phyloP scores from a whole-genome alignment of 2,113 vertebrate species.

The Tinamus guttatus region DNA sequence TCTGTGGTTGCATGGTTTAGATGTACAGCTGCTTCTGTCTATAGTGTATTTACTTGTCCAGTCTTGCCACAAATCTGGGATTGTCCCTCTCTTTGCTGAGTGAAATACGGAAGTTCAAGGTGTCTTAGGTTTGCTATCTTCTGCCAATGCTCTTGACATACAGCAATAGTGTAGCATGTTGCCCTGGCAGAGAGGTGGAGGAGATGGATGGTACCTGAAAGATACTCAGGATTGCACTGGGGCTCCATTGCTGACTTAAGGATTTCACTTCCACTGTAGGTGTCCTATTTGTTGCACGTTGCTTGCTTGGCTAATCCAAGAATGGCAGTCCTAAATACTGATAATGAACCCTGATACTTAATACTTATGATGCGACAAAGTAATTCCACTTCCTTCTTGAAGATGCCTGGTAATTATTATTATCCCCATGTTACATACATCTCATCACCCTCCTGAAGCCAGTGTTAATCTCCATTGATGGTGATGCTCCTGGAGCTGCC shows the following conservation, averaged over 20 bases:
- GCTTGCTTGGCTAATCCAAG: constrained; percentile 23
- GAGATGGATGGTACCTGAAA: constrained; percentile 2
- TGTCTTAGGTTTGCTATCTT: neutral
- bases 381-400: constrained; percentile 21
- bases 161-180: neutral
- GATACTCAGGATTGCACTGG: neutral
- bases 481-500: neutral
- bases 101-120: neutral
- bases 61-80: neutral
- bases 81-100: neutral
- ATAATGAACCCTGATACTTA: constrained; percentile 50
- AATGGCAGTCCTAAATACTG: constrained; percentile 36
- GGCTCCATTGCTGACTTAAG: neutral
- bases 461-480: neutral
- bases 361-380: constrained; percentile 6
- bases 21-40: neutral
- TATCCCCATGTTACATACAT: constrained; percentile 2
- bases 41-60: neutral
- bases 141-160: neutral
- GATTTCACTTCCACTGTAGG: neutral
- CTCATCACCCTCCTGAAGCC: neutral
- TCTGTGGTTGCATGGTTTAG: neutral
- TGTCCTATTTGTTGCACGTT: neutral
- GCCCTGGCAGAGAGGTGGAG: neutral
- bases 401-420: constrained; percentile 13